Conservation (phyloP, 2,113 vertebrate genomes). For the Phrynosoma platyrhinos region DNA sequence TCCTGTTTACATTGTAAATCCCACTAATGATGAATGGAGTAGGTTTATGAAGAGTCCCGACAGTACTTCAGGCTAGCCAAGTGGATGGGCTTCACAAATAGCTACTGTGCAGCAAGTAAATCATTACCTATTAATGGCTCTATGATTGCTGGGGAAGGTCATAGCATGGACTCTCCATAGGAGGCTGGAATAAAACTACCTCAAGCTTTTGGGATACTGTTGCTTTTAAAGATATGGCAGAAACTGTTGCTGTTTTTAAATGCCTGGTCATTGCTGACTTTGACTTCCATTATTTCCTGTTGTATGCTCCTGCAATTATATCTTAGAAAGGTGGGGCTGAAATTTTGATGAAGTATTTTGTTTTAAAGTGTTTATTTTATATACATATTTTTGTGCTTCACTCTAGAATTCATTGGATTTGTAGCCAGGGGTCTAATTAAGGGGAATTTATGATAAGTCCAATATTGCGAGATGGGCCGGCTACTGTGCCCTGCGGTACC, state of each 20-base stretch:
- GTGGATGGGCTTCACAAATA: slow-evolving; percentile 70
- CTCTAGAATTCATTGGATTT: neutral
- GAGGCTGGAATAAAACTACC: neutral
- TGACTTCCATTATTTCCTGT: neutral
- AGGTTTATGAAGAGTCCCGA: slow-evolving; percentile 70
- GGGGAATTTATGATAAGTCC: too few species aligned
- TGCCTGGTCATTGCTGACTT: neutral
- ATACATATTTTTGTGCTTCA: neutral
- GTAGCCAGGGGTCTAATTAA: too few species aligned
- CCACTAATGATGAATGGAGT: slow-evolving; percentile 79
- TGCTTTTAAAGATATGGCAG: slow-evolving; percentile 6
- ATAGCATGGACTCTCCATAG: slow-evolving; percentile 39
- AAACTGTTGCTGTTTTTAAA: neutral
- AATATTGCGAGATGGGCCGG: too few species aligned
- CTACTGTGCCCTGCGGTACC: too few species aligned
- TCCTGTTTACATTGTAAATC: slow-evolving; percentile 83
- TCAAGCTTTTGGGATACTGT: neutral
- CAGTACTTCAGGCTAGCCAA: slow-evolving; percentile 65
- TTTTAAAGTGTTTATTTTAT: neutral
- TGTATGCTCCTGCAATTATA: neutral
- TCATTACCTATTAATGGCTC: slow-evolving; percentile 63
- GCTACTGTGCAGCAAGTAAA: slow-evolving; percentile 64
- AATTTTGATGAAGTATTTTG: neutral
- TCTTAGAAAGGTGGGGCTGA: neutral
- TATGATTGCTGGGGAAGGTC: slow-evolving; percentile 54